These are phyloP conservation scores for Eupithecia pulchellata DNA, from an alignment of 2,888 invertebrate genomes.

Conservation along the genomic window DNA sequence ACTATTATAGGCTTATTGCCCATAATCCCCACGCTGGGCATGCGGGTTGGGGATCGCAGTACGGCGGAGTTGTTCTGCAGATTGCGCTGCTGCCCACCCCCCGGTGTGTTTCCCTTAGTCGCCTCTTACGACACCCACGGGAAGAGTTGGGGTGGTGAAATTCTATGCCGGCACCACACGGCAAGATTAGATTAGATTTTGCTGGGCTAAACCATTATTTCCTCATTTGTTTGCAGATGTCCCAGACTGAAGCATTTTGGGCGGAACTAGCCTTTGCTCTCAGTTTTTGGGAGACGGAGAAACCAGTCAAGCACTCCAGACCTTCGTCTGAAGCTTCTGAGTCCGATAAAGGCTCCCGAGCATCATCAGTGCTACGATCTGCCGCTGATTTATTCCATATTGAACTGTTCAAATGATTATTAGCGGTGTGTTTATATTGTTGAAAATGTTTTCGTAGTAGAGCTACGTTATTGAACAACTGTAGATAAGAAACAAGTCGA, in stretches of 20 bases:
- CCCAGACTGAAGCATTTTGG: constrained; percentile 88
- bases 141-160: too few relatives aligned
- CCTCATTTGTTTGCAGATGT: constrained; percentile 82
- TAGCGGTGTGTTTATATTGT: not conserved
- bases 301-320: constrained; percentile 86
- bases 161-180: too few relatives aligned
- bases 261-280: constrained; percentile 90
- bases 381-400: constrained; percentile 74
- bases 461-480: not conserved
- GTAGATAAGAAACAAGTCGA: not conserved
- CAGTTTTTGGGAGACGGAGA: constrained; percentile 89
- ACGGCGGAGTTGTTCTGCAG: too few relatives aligned
- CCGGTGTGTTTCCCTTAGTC: too few relatives aligned
- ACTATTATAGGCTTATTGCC: too few relatives aligned
- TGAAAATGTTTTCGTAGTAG: not conserved
- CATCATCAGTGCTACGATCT: constrained; percentile 75
- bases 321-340: constrained; percentile 67
- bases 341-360: constrained; percentile 62
- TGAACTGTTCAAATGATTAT: constrained; percentile 50
- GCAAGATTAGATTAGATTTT: too few relatives aligned
- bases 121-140: too few relatives aligned
- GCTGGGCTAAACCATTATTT: too few relatives aligned
- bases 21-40: too few relatives aligned
- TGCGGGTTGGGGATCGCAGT: too few relatives aligned
- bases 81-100: too few relatives aligned